phyloP scores from a whole-genome alignment of 2,888 invertebrate species.

The Cephus spinipes region DNA sequence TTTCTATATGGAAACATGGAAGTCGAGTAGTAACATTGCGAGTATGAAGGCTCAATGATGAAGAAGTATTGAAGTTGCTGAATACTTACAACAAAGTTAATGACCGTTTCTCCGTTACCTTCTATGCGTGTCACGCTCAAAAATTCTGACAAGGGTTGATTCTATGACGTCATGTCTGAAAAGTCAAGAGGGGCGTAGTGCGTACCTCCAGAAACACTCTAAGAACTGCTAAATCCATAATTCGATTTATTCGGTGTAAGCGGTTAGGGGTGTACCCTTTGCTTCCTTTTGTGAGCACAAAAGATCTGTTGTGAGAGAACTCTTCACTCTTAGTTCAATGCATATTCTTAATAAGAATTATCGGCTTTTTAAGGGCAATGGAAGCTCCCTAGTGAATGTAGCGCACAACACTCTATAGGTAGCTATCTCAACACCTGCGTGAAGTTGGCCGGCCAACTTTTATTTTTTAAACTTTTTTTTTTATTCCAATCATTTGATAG shows the following conservation, averaged over 20 bases:
- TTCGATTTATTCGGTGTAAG: not conserved
- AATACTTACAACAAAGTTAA: not conserved
- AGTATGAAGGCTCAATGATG: not conserved
- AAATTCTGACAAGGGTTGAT: not conserved
- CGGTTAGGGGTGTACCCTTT: not conserved
- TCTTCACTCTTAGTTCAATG: not conserved
- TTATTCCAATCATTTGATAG: no score
- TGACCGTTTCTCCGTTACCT: not conserved
- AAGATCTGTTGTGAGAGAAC: not conserved
- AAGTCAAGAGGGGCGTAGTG: constrained; percentile 2
- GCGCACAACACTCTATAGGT: not conserved
- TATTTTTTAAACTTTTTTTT: no score
- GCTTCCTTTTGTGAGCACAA: not conserved
- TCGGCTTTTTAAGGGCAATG: not conserved
- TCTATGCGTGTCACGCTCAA: not conserved
- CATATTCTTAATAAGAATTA: not conserved
- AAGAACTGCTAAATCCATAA: not conserved
- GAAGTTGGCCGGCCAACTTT: no score
- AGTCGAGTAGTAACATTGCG: not conserved
- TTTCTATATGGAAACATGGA: not conserved
- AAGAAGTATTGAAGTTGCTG: not conserved
- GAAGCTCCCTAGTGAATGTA: not conserved
- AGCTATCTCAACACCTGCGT: not conserved
- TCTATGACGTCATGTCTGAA: constrained; percentile 1
- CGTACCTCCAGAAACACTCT: not conserved